Evolutionary conservation across 2,797 vertebrate genomes (phyloP).

Genomic region (Meda fulgida): DNA sequence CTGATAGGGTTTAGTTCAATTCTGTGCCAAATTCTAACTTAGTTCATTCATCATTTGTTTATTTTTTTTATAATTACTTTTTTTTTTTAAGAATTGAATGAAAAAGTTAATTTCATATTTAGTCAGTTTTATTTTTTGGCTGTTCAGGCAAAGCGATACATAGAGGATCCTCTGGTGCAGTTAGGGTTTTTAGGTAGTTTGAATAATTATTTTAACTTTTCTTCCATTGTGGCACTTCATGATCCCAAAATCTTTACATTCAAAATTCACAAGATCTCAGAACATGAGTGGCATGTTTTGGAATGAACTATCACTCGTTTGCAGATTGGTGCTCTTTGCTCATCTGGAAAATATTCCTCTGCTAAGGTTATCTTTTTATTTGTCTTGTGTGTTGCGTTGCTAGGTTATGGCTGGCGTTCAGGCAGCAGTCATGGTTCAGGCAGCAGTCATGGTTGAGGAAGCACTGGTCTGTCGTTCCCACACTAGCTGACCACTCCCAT

Average conservation of each 20-base stretch:
- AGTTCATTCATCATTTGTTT: not conserved
- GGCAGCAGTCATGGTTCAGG: slow-evolving; percentile 31
- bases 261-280: not conserved
- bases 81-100: not conserved
- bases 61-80: too few species aligned
- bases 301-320: slow-evolving; percentile 12
- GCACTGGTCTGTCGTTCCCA: slow-evolving; percentile 21
- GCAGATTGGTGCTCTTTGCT: slow-evolving; percentile 24
- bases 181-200: not conserved
- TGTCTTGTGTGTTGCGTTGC: slow-evolving; percentile 41
- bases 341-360: slow-evolving; percentile 24
- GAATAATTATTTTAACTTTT: not conserved
- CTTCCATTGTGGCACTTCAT: not conserved
- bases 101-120: not conserved
- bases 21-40: not conserved
- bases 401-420: slow-evolving; percentile 28
- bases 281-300: not conserved
- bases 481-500: not conserved
- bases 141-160: not conserved
- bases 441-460: slow-evolving; percentile 32
- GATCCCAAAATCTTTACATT: not conserved
- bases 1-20: not conserved
- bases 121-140: not conserved
- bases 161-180: not conserved
- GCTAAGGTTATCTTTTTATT: slow-evolving; percentile 18